A percentile compares a stretch with the other conserved stretches of the same genome.
Evolutionary conservation across 2,888 invertebrate species (phyloP).

Genomic region (Lycophotia porphyrea): DNA sequence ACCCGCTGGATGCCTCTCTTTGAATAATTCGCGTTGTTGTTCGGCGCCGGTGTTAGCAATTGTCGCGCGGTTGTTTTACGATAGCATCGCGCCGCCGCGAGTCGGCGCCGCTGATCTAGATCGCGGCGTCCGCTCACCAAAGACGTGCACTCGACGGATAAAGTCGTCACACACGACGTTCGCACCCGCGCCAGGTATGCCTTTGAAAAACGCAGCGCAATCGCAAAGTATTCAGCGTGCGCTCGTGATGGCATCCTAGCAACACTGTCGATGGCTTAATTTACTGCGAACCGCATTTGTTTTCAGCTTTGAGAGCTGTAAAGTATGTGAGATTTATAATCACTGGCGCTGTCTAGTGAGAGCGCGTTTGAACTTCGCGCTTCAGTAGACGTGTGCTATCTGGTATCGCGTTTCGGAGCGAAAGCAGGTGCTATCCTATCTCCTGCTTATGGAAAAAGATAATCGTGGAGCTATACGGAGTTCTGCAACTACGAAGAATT

Average conservation of each 20-base stretch:
- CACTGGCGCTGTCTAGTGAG: slow-evolving; percentile 41
- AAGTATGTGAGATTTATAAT: slow-evolving; percentile 66
- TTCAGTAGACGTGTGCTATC: slow-evolving; percentile 39
- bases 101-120: slow-evolving; percentile 87
- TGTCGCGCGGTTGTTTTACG: slow-evolving; percentile 86
- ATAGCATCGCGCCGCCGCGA: slow-evolving; percentile 85
- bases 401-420: slow-evolving; percentile 33
- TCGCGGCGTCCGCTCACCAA: slow-evolving; percentile 85
- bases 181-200: slow-evolving; percentile 82
- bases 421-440: slow-evolving; percentile 35
- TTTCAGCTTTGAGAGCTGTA: slow-evolving; percentile 62
- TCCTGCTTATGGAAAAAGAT: neutral
- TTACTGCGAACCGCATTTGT: slow-evolving; percentile 64
- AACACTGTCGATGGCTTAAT: slow-evolving; percentile 69
- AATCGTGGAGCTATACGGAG: neutral
- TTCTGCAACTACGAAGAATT: neutral
- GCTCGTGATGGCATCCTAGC: slow-evolving; percentile 87
- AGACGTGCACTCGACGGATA: slow-evolving; percentile 87
- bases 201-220: slow-evolving; percentile 83
- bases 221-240: slow-evolving; percentile 73
- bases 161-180: slow-evolving; percentile 85
- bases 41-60: slow-evolving; percentile 87
- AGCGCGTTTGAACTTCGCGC: slow-evolving; percentile 48
- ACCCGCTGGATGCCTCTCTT: slow-evolving; percentile 72
- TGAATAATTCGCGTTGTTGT: slow-evolving; percentile 86